Evolutionary conservation across 2,797 vertebrate species (phyloP), one percentile per base, ranked within the genome.

Genomic region (Xenentodon cancila): DNA sequence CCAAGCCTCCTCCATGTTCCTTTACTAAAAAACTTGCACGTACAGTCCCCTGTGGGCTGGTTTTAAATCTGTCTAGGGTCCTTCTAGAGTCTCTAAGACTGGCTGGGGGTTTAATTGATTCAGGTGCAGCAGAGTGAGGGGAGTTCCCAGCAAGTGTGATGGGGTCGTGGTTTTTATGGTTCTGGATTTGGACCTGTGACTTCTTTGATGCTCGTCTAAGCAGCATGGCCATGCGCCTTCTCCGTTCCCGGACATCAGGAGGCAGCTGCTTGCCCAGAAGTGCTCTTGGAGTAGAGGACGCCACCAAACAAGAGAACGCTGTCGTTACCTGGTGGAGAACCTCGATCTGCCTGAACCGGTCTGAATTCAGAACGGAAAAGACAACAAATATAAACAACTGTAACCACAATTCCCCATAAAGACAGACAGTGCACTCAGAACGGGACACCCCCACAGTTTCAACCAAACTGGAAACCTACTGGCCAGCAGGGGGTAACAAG

Each of bases 331-430:
- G 91, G 76, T 95, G 92, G 49, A 95, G 81, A 53, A 96, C 92
- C 76, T 94, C 91, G 1, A 97, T 69, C 65, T 96, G 93, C 66
- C 52, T 82, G 70, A 97, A 97, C 65, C 88, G 86, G 81, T 91
- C 95, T 95, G 84, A 50, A 48, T 21, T 6, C 46, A 32, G 6
- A 50, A 52, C 1, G 37, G 7, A 49, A 30, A 2, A 58, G 11
- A 37, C 21, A 25, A 63, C 22, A 9, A 3, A 15, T 0, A 42
- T 5, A 3, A 37, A 11, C 2, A n/a, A 19, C 18, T 7, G 11
- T 7, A 21, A 34, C n/a, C 3, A 18, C n/a, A 11, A 34, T 0
- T 15, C 5, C 16, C 7, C 1, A 13, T 17, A 4, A 16, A 43
- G 13, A 6, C 15, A 15, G 15, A 43, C 15, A 16, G 5, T 1